Evolutionary conservation across 64 coral and sea anemone species (phyloP).

Genomic region (Anthopleura sola): DNA sequence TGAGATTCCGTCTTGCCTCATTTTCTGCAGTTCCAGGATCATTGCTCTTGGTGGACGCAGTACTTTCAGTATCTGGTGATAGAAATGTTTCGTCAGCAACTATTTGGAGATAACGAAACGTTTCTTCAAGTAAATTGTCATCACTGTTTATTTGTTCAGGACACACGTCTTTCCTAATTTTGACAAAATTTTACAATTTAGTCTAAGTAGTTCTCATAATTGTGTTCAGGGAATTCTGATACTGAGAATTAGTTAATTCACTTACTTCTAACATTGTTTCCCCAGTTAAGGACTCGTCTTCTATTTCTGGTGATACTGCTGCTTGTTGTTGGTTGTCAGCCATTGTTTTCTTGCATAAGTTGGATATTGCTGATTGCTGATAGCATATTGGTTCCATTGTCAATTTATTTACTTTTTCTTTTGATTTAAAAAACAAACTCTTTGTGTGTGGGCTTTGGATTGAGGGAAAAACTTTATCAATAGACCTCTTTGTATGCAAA

Average conservation of each 20-base stretch:
- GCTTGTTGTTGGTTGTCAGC: background rate
- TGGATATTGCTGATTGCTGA: background rate
- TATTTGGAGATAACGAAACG: background rate
- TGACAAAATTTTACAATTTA: too few relatives aligned
- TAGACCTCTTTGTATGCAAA: too few relatives aligned
- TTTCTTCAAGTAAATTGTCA: background rate
- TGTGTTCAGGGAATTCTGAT: background rate
- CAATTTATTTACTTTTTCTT: too few relatives aligned
- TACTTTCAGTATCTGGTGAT: conserved; percentile 25
- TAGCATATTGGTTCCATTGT: too few relatives aligned
- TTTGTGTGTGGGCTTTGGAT: too few relatives aligned
- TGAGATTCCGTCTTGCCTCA: too few relatives aligned
- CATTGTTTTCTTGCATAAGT: background rate
- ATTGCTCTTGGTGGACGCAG: conserved; percentile 13
- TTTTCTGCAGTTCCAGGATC: conserved; percentile 10
- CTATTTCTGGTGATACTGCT: background rate
- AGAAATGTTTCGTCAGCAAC: background rate
- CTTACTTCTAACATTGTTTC: background rate
- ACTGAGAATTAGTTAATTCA: background rate
- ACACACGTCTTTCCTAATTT: too few relatives aligned
- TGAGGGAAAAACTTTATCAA: too few relatives aligned
- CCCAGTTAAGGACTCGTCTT: background rate
- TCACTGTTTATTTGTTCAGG: background rate
- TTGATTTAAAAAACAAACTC: too few relatives aligned
- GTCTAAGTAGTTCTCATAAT: too few relatives aligned